phyloP scores from a whole-genome alignment of 2,113 vertebrate species.

The Erpornis zantholeuca region DNA sequence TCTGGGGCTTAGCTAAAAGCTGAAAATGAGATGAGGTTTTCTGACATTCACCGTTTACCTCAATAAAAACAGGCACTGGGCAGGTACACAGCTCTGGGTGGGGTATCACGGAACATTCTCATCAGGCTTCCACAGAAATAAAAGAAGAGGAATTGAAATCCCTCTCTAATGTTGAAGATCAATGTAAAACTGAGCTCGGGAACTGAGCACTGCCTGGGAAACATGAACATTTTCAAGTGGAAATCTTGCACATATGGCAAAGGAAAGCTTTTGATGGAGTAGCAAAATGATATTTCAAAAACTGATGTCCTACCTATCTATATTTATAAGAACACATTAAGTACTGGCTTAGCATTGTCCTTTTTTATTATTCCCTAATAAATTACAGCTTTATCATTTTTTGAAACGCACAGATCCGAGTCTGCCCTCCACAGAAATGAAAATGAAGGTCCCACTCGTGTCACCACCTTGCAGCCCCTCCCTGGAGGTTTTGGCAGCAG shows the following conservation, averaged over 20 bases:
- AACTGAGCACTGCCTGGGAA: neutral
- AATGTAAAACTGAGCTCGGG: neutral
- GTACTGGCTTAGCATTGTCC: neutral
- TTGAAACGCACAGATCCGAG: neutral
- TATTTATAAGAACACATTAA: constrained; percentile 29
- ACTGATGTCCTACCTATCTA: neutral
- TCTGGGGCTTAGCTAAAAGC: neutral
- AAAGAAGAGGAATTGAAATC: neutral
- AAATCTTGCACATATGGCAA: constrained; percentile 18
- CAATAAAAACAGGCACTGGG: neutral
- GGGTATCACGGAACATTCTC: neutral
- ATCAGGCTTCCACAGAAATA: neutral
- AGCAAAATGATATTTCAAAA: constrained; percentile 10
- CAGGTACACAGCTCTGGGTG: neutral
- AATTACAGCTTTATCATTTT: neutral
- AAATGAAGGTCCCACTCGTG: neutral
- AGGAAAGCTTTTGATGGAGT: constrained; percentile 9
- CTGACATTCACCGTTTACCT: neutral
- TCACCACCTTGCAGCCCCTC: neutral
- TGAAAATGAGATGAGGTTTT: constrained; percentile 33
- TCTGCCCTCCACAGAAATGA: neutral
- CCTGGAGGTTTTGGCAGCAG: neutral
- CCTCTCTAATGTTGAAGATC: neutral
- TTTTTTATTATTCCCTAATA: neutral
- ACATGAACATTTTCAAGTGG: neutral